Evolutionary conservation across 1,140 invertebrate species (phyloP).

Genomic region (Lucilia sericata): DNA sequence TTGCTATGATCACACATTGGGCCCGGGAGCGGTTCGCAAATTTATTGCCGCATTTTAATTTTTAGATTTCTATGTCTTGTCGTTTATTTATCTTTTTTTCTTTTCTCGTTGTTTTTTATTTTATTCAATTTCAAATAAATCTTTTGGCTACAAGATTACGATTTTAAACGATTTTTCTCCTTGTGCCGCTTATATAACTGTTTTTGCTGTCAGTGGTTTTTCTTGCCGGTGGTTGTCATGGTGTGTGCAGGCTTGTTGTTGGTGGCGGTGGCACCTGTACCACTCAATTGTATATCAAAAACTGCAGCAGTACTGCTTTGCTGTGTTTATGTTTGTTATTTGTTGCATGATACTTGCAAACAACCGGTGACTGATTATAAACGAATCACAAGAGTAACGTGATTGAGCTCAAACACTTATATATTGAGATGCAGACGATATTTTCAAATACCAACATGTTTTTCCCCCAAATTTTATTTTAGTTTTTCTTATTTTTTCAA

Average conservation of each 20-base stretch:
- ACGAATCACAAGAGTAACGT: slow-evolving; percentile 19
- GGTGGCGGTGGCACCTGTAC: slow-evolving; percentile 27
- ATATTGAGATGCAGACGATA: neutral
- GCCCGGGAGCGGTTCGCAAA: slow-evolving; percentile 31
- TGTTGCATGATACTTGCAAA: slow-evolving; percentile 10
- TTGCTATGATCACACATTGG: neutral
- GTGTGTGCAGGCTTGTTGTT: slow-evolving; percentile 4
- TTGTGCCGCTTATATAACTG: slow-evolving; percentile 39
- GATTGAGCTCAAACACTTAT: slow-evolving; percentile 22
- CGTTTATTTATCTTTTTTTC: neutral
- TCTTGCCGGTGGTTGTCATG: slow-evolving; percentile 32
- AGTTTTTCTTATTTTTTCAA: neutral
- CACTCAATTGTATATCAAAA: neutral
- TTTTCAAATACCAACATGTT: slow-evolving; percentile 29
- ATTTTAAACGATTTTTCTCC: slow-evolving; percentile 42
- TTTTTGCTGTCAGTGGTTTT: neutral
- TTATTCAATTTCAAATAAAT: slow-evolving; percentile 38
- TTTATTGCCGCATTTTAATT: slow-evolving; percentile 37
- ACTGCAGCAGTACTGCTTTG: neutral
- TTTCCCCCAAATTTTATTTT: neutral
- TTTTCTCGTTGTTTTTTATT: neutral
- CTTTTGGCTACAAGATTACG: slow-evolving; percentile 27
- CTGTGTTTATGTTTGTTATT: neutral
- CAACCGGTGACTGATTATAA: slow-evolving; percentile 27
- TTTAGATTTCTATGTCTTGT: slow-evolving; percentile 1